These are phyloP conservation scores for Pomacea maculata DNA, from an alignment of 1,140 invertebrate species.

Conservation along the genomic window DNA sequence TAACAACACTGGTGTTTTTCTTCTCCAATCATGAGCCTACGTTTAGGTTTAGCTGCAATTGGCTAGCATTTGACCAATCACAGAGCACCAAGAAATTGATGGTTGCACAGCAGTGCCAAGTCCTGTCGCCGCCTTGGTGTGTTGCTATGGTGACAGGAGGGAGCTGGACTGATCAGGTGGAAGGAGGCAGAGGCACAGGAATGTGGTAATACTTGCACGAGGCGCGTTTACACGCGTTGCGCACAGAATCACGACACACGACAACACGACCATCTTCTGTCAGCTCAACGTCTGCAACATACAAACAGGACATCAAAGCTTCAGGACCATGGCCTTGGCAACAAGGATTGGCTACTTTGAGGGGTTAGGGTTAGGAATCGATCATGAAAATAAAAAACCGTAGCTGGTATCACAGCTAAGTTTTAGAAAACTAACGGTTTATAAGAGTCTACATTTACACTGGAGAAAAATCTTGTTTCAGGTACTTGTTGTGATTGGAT, in stretches of 20 bases:
- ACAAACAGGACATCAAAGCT: neutral
- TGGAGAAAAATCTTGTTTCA: no score
- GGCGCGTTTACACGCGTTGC: slow-evolving; percentile 86
- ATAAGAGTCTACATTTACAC: no score
- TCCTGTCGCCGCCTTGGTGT: slow-evolving; percentile 7
- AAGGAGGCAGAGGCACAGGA: slow-evolving; percentile 53
- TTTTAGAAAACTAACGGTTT: no score
- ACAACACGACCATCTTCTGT: slow-evolving; percentile 84
- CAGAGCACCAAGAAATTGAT: slow-evolving; percentile 19
- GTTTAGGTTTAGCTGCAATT: slow-evolving; percentile 10
- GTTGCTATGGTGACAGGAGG: neutral
- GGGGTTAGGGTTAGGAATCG: no score
- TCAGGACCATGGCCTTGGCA: neutral
- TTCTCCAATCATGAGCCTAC: slow-evolving; percentile 19
- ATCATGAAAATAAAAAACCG: no score
- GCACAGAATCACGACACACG: slow-evolving; percentile 92
- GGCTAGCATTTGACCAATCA: slow-evolving; percentile 7
- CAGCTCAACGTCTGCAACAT: slow-evolving; percentile 20
- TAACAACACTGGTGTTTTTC: slow-evolving; percentile 18
- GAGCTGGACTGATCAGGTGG: slow-evolving; percentile 26
- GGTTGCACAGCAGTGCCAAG: slow-evolving; percentile 7
- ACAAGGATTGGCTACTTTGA: no score
- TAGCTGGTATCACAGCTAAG: no score
- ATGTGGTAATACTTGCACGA: slow-evolving; percentile 81
- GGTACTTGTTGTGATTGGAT: no score